A percentile compares a stretch with the other conserved stretches of the same genome.
Conservation (phyloP, 2,888 invertebrate genomes). For the Hirtodrosophila alboralis region DNA sequence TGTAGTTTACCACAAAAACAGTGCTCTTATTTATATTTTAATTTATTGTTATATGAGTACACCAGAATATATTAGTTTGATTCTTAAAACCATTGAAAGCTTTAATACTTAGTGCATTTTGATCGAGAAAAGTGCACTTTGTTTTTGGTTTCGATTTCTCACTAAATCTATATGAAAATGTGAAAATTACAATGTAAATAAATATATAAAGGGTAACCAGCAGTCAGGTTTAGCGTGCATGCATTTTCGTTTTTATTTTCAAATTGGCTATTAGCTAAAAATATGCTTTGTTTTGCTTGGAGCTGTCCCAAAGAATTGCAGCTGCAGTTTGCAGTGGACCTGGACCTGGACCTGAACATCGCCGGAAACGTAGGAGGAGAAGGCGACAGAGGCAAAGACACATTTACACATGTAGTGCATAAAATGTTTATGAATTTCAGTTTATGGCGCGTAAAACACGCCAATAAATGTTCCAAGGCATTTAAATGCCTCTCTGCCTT, state of each 20-base stretch:
- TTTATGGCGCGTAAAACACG: constrained; percentile 81
- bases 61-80: too few relatives aligned
- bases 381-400: constrained; percentile 32
- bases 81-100: too few relatives aligned
- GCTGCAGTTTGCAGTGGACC: constrained; percentile 38
- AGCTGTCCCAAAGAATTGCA: constrained; percentile 28
- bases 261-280: constrained; percentile 44
- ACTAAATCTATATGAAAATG: too few relatives aligned
- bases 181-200: too few relatives aligned
- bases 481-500: constrained; percentile 64
- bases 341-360: not conserved
- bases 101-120: too few relatives aligned
- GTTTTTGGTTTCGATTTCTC: too few relatives aligned
- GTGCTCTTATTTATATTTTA: too few relatives aligned
- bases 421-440: constrained; percentile 79
- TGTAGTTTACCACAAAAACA: too few relatives aligned
- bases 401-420: constrained; percentile 81
- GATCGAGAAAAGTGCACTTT: too few relatives aligned
- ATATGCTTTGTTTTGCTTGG: constrained; percentile 33
- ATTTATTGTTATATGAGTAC: too few relatives aligned
- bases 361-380: too few relatives aligned
- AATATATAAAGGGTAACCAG: constrained; percentile 17
- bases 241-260: not conserved
- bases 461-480: constrained; percentile 78
- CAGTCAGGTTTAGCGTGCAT: not conserved